Percentiles rank a stretch among this genome's conserved stretches.
Conservation (phyloP, 2,113 vertebrate species). For the Bothrops jararaca region DNA sequence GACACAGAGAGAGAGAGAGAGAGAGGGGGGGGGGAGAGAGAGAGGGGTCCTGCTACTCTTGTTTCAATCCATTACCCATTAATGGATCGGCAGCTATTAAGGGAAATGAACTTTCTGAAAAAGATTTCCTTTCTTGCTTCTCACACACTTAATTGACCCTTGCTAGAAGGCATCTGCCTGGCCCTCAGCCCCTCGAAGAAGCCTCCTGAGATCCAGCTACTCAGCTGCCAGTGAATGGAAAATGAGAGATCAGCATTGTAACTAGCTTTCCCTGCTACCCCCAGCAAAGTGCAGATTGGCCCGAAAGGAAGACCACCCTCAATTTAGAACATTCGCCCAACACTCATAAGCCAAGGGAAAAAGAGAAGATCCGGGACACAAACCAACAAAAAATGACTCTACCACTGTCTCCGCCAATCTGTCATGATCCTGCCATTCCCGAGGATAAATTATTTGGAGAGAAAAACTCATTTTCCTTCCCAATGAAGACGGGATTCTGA, state of each 20-base stretch:
- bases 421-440: not conserved
- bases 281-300: not conserved
- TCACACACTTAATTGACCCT: not conserved
- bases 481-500: not conserved
- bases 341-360: not conserved
- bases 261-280: not conserved
- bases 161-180: not conserved
- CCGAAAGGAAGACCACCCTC: not conserved
- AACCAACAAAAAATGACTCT: not conserved
- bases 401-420: not conserved
- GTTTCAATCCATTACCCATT: constrained; percentile 18
- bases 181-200: not conserved
- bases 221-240: not conserved
- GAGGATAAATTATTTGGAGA: not conserved
- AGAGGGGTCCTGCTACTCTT: not conserved
- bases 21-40: not conserved
- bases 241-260: not conserved
- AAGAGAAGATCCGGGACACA: not conserved
- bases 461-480: not conserved
- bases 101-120: not conserved
- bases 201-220: not conserved
- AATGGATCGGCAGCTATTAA: constrained; percentile 11
- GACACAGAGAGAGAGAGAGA: too few relatives aligned
- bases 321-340: not conserved
- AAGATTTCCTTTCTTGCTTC: not conserved